phyloP scores from a whole-genome alignment of 2,888 invertebrate genomes.

The Lasioglossum villosulum region DNA sequence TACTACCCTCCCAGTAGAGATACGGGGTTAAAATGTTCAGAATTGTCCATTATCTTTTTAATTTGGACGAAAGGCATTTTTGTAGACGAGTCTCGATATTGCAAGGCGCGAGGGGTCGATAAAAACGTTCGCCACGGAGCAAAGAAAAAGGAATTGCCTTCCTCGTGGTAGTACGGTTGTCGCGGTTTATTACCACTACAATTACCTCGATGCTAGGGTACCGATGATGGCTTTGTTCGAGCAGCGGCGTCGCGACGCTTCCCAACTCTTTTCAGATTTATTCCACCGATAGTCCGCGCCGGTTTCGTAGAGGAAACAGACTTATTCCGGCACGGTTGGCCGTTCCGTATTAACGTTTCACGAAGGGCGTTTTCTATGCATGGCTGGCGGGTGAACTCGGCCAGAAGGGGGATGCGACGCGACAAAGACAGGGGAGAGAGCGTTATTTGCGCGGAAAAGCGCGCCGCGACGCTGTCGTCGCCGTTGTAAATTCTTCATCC shows the following conservation, averaged over 20 bases:
- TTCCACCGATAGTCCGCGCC: constrained; percentile 10
- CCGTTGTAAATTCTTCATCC: constrained; percentile 53
- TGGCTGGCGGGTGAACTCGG: neutral
- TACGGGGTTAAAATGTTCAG: no score
- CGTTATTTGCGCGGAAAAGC: constrained; percentile 24
- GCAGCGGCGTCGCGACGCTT: neutral
- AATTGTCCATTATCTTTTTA: neutral
- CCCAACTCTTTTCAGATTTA: constrained; percentile 10
- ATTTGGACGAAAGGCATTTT: no score
- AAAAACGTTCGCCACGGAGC: neutral
- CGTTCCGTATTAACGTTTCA: constrained; percentile 26
- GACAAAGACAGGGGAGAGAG: constrained; percentile 12
- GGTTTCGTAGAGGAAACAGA: neutral
- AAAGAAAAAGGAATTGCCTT: neutral
- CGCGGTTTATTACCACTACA: neutral
- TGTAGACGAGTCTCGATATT: neutral
- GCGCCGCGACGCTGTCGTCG: constrained; percentile 20
- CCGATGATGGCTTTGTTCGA: neutral
- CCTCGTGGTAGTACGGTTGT: neutral
- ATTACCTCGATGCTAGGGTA: neutral
- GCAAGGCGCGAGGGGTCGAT: neutral
- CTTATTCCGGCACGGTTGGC: constrained; percentile 9
- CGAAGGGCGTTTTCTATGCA: constrained; percentile 8
- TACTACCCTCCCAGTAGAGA: no score
- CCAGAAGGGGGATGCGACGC: neutral